These are phyloP conservation scores for Tamias sibiricus DNA, from an alignment of 2,113 vertebrate species.

Conservation along the genomic window DNA sequence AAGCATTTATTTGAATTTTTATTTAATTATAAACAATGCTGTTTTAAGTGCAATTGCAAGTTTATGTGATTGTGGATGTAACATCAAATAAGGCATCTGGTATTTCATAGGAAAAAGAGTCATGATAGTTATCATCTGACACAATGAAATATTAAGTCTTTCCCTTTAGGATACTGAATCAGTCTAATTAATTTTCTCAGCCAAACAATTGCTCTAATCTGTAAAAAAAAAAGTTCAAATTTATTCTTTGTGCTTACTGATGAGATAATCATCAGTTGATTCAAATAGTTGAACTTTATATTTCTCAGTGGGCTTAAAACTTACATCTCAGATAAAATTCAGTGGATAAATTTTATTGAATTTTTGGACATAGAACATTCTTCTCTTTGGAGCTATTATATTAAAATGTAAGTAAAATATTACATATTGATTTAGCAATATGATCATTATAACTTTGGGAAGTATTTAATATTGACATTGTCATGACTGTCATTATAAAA, in stretches of 20 bases:
- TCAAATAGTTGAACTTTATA: slow-evolving; percentile 27
- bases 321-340: neutral
- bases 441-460: slow-evolving; percentile 6
- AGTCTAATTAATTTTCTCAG: neutral
- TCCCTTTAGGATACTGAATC: neutral
- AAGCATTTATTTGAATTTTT: slow-evolving; percentile 17
- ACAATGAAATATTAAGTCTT: neutral
- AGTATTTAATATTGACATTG: slow-evolving; percentile 11
- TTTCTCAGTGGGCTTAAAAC: neutral
- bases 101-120: neutral
- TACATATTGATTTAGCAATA: neutral
- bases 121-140: neutral
- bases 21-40: slow-evolving; percentile 32
- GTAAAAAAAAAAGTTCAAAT: neutral
- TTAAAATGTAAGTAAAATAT: slow-evolving; percentile 13
- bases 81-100: neutral
- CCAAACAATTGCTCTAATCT: neutral
- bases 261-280: neutral
- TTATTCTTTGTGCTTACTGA: slow-evolving; percentile 2
- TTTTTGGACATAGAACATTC: neutral
- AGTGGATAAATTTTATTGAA: neutral
- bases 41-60: neutral
- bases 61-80: neutral
- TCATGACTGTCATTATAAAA: slow-evolving; percentile 9
- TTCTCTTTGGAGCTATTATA: neutral